Base-by-base conservation (phyloP, 2,888 invertebrate species). In the Maniola hyperantus region DNA sequence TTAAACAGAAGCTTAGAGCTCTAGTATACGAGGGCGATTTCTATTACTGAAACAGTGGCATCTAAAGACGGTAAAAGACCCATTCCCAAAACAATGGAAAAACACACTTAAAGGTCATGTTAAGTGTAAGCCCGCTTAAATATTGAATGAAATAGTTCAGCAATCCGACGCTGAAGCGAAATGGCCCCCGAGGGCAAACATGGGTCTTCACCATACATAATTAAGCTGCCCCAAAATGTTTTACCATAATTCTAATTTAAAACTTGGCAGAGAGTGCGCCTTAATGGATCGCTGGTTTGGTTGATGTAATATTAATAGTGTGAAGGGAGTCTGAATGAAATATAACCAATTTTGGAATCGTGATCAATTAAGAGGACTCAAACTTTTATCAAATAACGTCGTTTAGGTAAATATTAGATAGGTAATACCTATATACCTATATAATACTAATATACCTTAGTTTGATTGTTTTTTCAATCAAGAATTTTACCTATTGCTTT, bases 201-300 rank as follows among this genome's bases (percentile, higher is more conserved):
- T 76, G 60, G 72, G 73, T 72, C 70, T 72, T 72, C 71, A 69
- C 72, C 73, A 71, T 76, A 74, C 75, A 78, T 74, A 75, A 81
- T 80, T 77, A 79, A 80, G 77, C 75, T 55, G 70, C 18, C 72
- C 73, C 67, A 65, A 73, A 67, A 78, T 77, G 78, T 78, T 79
- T 74, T 51, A 74, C 72, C 72, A 75, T 73, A 72, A 71, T 71
- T 69, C 67, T 70, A 67, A 77, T 76, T 76, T 75, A 68, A 74
- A 76, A 77, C 73, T 75, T 71, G 64, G 68, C 64, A 68, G 51
- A 61, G 68, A 62, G 68, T 69, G 66, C 55, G 69, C 54, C 20
- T n/a, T 62, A 62, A 62, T 62, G 62, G 53, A 53, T 62, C 62
- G 62, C 42, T 42, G 51, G 51, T 42, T 26, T 62, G 33, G 26